Conservation (phyloP, 1,140 invertebrate genomes). For the Drosophila grimshawi region DNA sequence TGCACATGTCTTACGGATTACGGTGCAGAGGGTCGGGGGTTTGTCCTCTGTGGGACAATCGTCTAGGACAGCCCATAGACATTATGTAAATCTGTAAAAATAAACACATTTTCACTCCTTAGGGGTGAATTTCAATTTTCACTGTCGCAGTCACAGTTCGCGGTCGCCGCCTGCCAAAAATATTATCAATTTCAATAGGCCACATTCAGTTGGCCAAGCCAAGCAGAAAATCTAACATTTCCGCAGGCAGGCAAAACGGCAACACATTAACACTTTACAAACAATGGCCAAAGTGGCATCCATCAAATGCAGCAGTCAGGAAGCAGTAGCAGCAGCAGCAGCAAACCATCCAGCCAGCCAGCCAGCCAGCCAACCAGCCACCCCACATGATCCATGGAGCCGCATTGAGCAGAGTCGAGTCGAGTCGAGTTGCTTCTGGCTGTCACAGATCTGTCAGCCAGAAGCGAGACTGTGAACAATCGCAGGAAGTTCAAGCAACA, state of each 20-base stretch:
- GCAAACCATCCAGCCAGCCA: neutral
- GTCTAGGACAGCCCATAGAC: conserved; percentile 9
- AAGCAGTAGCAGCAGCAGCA: conserved; percentile 26
- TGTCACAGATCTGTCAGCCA: conserved; percentile 78
- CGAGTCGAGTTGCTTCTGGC: conserved; percentile 46
- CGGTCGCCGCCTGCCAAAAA: conserved; percentile 26
- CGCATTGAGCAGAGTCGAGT: conserved; percentile 4
- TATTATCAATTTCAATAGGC: conserved; percentile 66
- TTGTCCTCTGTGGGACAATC: conserved; percentile 8
- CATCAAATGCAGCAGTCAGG: conserved; percentile 59
- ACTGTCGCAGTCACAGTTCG: conserved; percentile 17
- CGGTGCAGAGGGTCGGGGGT: conserved; percentile 19
- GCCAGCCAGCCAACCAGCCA: conserved; percentile 36
- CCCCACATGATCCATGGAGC: conserved; percentile 50
- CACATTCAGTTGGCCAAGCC: conserved; percentile 57
- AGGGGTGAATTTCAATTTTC: conserved; percentile 31
- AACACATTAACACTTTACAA: conserved; percentile 78
- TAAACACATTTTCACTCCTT: conserved; percentile 57
- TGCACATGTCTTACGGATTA: conserved; percentile 74
- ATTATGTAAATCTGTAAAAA: conserved; percentile 48
- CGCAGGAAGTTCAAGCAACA: conserved; percentile 76
- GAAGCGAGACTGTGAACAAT: conserved; percentile 78
- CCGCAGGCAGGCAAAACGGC: conserved; percentile 54
- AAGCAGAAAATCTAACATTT: conserved; percentile 78
- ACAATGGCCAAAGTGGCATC: conserved; percentile 76